These are phyloP conservation scores for Ovis aries DNA, from an alignment of 2,113 vertebrate species.

Conservation along the genomic window DNA sequence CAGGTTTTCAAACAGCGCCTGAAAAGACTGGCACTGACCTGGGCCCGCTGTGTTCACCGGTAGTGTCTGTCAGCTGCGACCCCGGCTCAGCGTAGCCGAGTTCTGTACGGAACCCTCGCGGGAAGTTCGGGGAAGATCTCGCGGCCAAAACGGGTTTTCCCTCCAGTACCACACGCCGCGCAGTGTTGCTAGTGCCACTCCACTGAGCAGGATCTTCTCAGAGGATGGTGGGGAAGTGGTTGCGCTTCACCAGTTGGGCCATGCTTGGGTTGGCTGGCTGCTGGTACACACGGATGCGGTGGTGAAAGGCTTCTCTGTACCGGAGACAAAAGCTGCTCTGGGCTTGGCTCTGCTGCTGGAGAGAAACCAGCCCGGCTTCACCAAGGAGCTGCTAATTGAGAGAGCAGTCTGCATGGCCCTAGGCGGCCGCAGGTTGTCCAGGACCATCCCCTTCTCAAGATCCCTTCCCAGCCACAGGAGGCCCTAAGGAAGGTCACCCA, in stretches of 20 bases:
- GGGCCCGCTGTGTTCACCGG: conserved; percentile 84
- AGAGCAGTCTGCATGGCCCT: conserved; percentile 95
- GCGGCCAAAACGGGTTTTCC: accelerated
- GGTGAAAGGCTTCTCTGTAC: conserved; percentile 93
- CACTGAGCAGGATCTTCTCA: conserved; percentile 88
- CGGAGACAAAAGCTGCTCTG: conserved; percentile 89
- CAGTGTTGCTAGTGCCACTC: conserved; percentile 77
- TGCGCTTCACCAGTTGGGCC: conserved; percentile 87
- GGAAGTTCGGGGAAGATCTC: not conserved
- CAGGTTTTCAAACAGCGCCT: conserved; percentile 93
- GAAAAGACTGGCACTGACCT: conserved; percentile 89
- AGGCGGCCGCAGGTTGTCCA: conserved; percentile 85
- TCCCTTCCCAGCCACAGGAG: conserved; percentile 94
- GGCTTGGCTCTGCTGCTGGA: conserved; percentile 92
- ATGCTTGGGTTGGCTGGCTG: conserved; percentile 87
- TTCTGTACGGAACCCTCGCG: accelerated
- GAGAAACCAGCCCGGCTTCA: conserved; percentile 87
- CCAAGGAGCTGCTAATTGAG: conserved; percentile 93
- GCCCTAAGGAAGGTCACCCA: conserved; percentile 93
- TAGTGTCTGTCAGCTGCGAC: conserved; percentile 79
- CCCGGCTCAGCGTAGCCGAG: conserved; percentile 77
- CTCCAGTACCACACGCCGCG: accelerated
- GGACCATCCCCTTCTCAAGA: conserved; percentile 91
- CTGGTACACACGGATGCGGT: conserved; percentile 89
- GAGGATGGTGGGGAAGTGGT: conserved; percentile 87